Percentiles rank a stretch among this genome's conserved stretches.
Conservation (phyloP, 2,113 vertebrate genomes). For the Melozone crissalis region DNA sequence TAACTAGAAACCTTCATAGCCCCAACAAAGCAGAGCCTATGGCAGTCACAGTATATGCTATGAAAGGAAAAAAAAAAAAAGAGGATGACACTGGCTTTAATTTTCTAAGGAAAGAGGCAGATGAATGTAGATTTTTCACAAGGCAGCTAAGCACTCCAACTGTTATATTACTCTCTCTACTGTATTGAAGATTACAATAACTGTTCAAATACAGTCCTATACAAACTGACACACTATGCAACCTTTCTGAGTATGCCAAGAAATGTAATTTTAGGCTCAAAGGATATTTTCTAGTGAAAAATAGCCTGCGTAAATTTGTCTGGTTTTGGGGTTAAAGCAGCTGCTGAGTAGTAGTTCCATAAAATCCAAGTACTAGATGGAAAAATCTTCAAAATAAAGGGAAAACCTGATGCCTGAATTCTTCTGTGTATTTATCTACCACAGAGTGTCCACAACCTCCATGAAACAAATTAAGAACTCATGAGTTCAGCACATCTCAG, state of each 20-base stretch:
- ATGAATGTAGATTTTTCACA: neutral
- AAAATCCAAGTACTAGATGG: neutral
- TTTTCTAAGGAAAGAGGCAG: neutral
- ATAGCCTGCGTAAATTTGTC: neutral
- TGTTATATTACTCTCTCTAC: neutral
- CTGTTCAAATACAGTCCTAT: neutral
- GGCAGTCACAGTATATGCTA: neutral
- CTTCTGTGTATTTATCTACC: neutral
- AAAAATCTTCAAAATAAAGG: neutral
- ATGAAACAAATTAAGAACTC: neutral
- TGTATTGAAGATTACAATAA: neutral
- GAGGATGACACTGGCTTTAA: neutral
- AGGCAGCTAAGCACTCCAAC: neutral
- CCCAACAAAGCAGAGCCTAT: neutral
- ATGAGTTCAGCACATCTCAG: neutral
- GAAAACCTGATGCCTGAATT: neutral
- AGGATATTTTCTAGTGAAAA: neutral
- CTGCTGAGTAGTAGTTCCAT: neutral
- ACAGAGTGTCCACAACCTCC: neutral
- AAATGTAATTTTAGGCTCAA: neutral
- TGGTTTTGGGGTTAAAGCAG: neutral
- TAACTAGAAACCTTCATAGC: neutral
- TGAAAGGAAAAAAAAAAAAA: neutral
- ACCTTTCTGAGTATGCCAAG: neutral
- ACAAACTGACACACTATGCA: neutral